phyloP scores from a whole-genome alignment of 2,797 vertebrate genomes.

The Halcyon leucocephala region DNA sequence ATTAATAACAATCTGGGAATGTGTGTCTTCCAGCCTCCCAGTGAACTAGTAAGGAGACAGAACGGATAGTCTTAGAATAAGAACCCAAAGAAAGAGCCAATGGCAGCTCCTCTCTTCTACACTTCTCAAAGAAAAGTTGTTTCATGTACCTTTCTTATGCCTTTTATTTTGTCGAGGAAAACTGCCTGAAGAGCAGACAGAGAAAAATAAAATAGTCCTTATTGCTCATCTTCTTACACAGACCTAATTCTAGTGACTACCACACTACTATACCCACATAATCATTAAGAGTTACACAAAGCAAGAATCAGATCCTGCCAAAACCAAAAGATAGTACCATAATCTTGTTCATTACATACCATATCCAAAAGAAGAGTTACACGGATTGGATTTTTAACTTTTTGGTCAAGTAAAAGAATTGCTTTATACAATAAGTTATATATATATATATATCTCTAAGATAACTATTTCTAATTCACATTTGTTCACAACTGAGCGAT shows the following conservation, averaged over 20 bases:
- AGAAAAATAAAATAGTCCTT: not conserved
- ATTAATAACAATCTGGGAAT: not conserved
- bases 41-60: not conserved
- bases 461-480: not conserved
- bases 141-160: not conserved
- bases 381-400: not conserved
- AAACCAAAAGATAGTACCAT: not conserved
- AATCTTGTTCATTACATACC: not conserved
- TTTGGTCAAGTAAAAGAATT: not conserved
- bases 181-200: not conserved
- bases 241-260: not conserved
- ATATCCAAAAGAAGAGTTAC: not conserved
- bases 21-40: not conserved
- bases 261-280: not conserved
- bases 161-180: not conserved
- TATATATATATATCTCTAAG: not conserved
- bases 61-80: not conserved
- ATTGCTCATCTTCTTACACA: not conserved
- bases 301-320: not conserved
- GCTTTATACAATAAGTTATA: not conserved
- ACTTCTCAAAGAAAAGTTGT: not conserved
- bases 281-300: not conserved
- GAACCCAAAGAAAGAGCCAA: not conserved
- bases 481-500: not conserved
- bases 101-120: not conserved